Conservation (phyloP, 2,888 invertebrate genomes). For the Drosophila mulleri region DNA sequence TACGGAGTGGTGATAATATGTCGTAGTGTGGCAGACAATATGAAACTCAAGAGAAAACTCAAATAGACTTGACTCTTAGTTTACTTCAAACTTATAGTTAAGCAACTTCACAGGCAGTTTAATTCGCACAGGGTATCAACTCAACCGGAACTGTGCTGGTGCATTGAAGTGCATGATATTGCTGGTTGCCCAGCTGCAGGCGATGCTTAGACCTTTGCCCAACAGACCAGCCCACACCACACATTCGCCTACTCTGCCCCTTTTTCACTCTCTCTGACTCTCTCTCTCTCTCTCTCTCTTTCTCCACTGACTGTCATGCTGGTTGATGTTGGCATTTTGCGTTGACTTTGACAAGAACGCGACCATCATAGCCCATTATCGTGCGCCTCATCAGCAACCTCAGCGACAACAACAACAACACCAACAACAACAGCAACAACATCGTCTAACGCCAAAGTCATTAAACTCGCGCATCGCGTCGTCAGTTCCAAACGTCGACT, state of each 20-base stretch:
- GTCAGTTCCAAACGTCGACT: slow-evolving; percentile 64
- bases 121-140: slow-evolving; percentile 15
- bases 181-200: slow-evolving; percentile 36
- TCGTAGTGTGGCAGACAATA: neutral
- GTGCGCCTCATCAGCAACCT: slow-evolving; percentile 69
- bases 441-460: slow-evolving; percentile 75
- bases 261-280: neutral
- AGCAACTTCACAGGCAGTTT: neutral
- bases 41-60: neutral
- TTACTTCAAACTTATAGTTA: neutral
- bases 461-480: slow-evolving; percentile 70
- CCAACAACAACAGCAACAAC: slow-evolving; percentile 22
- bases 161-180: slow-evolving; percentile 64
- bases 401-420: slow-evolving; percentile 29
- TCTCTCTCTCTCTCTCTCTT: neutral
- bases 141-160: slow-evolving; percentile 65
- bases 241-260: slow-evolving; percentile 9
- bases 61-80: neutral
- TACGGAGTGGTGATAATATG: too few relatives aligned
- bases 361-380: slow-evolving; percentile 71
- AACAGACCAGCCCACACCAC: slow-evolving; percentile 13
- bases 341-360: slow-evolving; percentile 79
- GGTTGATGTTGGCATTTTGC: slow-evolving; percentile 56
- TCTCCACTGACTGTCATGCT: neutral
- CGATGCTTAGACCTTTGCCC: slow-evolving; percentile 39